Conservation (phyloP, 2,888 invertebrate genomes). For the Athalia circularis region DNA sequence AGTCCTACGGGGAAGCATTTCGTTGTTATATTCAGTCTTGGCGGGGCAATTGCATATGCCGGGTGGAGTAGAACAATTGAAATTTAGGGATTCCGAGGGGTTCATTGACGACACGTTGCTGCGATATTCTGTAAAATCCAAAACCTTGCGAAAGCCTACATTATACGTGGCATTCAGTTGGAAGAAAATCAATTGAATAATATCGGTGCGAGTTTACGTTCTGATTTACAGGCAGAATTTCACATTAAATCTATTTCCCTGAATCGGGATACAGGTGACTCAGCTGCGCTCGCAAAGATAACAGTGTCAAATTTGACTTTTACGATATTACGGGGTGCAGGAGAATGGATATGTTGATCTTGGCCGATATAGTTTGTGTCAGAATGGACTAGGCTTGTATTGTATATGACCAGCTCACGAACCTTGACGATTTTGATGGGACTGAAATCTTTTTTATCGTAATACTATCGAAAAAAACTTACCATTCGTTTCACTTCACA, state of each 20-base stretch:
- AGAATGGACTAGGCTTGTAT: no score
- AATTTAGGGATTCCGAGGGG: conserved; percentile 24
- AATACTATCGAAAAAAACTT: no score
- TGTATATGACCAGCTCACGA: no score
- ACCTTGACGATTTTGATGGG: no score
- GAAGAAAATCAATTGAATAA: no score
- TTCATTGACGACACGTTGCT: neutral
- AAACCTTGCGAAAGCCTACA: no score
- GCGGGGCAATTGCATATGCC: conserved; percentile 25
- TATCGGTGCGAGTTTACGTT: no score
- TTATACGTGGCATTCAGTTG: no score
- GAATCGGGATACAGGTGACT: neutral
- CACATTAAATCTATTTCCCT: neutral
- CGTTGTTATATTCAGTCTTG: neutral
- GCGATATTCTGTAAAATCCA: neutral
- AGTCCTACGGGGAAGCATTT: conserved; percentile 22
- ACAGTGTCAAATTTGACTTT: conserved; percentile 5
- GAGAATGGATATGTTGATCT: neutral
- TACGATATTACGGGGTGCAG: conserved; percentile 1
- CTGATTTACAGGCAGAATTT: neutral
- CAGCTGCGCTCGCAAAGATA: conserved; percentile 1
- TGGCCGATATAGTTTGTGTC: neutral
- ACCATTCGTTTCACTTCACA: no score
- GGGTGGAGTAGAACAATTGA: conserved; percentile 13
- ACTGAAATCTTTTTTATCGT: no score